Base-by-base conservation (phyloP, 2,888 invertebrate genomes). In the Cenopis cana region DNA sequence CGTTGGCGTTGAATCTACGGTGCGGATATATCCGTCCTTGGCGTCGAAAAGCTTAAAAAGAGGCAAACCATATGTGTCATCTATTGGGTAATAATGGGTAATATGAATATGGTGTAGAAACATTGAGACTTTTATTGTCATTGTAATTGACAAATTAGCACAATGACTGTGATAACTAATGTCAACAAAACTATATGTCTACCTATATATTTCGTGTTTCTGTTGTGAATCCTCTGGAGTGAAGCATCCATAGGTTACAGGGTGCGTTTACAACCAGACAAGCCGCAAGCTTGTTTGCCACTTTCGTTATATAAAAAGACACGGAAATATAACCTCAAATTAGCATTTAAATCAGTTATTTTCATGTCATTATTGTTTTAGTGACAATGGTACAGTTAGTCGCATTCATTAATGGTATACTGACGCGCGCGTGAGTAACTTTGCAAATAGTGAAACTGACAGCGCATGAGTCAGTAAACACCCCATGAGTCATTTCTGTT, bases 351-450 rank as follows among this genome's bases (percentile, higher is more conserved):
- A 52, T 11, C 29, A 29, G 54, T 65, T 69, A 59, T 64, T n/a
- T 57, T 57, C 36, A 70, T 60, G 65, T 54, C 29, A 59, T 66
- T 14, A 70, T 70, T 66, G 65, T 66, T 59, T 46, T 41, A 66
- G 49, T 36, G 46, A 71, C 67, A 71, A 67, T 71, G 50, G 49
- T 50, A 66, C 66, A 66, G 66, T 61, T 71, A 71, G 61, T 33
- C 52, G 20, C 24, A 61, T 71, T 71, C 67, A 71, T 67, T 71
- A 67, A 70, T 70, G 70, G 46, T 36, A 66, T 71, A 70, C 67
- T 61, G 60, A 60, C 33, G 46, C 54, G 54, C 46, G 20, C 12
- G 24, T 71, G 71, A 71, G 71, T 71, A 71, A 71, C 38, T 61
- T 18, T 1, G 56, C 18, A 71, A 71, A 67, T 55, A 71, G 36